Evolutionary conservation across 2,797 vertebrate genomes (phyloP), one percentile per base, ranked within the genome.

Genomic region (Cossypha caffra): DNA sequence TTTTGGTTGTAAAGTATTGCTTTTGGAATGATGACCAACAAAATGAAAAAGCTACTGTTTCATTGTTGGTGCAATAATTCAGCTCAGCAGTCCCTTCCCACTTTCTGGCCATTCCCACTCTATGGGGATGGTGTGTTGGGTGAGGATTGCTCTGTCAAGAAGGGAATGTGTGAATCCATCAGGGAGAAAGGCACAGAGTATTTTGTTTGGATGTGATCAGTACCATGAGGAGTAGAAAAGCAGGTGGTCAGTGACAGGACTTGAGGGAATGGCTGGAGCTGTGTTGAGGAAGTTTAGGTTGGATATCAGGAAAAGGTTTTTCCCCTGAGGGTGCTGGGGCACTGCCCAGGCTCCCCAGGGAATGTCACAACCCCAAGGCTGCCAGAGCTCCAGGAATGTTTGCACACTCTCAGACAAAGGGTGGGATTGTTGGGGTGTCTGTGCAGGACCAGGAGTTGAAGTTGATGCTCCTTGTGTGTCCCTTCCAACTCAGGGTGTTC

Each of bases 1-100:
- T 84, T 68, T 94, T 78, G 69, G 40, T 95, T 90, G 62, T 93
- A 62, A 90, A 92, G 94, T 88, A 42, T 94, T 87, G 63, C 76
- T 95, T 91, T 96, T 96, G 93, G 96, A 96, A 59, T 47, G 88
- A 73, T 52, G 82, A 83, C 61, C 75, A 91, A 62, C 73, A 59
- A 80, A 94, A 64, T 86, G 63, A 81, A 72, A 90, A 77, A 75
- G 92, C 93, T 93, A 62, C 93, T 83, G 84, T 84, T 90, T 77
- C 84, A 45, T 86, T 91, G 85, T 73, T 52, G 77, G 47, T 83
- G 87, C 63, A 91, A 13, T 93, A 78, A 95, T 48, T 93, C 79
- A 86, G 3, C 73, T 86, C 62, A 73, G 82, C 93, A 66, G 48
- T 83, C 45, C 76, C 62, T 66, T 81, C 91, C 69, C 38, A 23